Conservation (phyloP, 2,888 invertebrate species). For the Leptopilina drosophilae region DNA sequence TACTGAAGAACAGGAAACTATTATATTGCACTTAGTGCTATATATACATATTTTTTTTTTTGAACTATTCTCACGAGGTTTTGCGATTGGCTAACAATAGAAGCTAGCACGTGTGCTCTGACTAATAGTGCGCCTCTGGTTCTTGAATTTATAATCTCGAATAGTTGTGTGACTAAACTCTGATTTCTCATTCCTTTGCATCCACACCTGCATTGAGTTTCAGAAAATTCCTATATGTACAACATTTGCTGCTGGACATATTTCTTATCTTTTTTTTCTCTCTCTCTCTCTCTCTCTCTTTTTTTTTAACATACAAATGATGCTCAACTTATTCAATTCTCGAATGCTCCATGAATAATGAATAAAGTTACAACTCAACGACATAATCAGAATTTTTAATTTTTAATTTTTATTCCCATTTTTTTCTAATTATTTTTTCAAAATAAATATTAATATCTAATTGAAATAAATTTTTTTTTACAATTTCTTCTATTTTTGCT, state of each 20-base stretch:
- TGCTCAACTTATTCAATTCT: conserved; percentile 58
- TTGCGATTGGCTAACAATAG: conserved; percentile 5
- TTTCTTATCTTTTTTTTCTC: not conserved
- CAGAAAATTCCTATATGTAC: conserved; percentile 56
- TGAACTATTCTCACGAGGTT: not conserved
- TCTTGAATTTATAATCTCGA: conserved; percentile 52
- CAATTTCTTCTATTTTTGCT: too few species aligned
- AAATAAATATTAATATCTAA: too few species aligned
- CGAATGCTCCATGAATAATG: conserved; percentile 37
- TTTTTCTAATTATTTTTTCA: not conserved
- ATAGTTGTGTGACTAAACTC: conserved; percentile 48
- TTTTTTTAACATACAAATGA: too few species aligned
- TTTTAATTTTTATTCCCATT: not conserved
- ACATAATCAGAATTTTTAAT: conserved; percentile 6
- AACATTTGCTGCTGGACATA: conserved; percentile 59
- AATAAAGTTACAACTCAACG: conserved; percentile 57
- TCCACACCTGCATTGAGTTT: conserved; percentile 52
- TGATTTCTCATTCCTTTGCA: conserved; percentile 41
- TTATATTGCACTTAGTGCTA: not conserved
- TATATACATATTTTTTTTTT: not conserved
- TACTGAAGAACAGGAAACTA: conserved; percentile 12
- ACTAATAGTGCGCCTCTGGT: conserved; percentile 63
- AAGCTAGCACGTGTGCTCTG: conserved; percentile 51
- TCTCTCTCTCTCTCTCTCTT: too few species aligned
- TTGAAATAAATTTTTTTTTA: too few species aligned